A percentile compares a stretch with the other conserved stretches of the same genome.
Evolutionary conservation across 2,113 vertebrate genomes (phyloP).

Genomic region (Amphilophus citrinellus): DNA sequence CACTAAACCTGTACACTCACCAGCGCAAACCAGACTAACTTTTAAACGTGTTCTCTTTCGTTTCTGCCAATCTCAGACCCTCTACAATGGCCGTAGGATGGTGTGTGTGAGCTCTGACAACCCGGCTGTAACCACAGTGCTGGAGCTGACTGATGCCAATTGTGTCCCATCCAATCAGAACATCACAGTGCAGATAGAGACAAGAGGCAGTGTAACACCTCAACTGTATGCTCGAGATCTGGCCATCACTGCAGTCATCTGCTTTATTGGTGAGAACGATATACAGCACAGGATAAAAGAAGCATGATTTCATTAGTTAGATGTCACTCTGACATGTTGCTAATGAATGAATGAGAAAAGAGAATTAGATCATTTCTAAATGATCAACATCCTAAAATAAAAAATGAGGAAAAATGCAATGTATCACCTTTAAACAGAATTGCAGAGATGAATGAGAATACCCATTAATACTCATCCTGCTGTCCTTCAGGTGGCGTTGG

Average conservation of each 20-base stretch:
- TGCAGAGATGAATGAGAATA: neutral
- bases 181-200: slow-evolving; percentile 71
- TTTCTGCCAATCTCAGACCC: slow-evolving; percentile 31
- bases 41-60: neutral
- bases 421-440: neutral
- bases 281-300: neutral
- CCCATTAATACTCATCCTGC: neutral
- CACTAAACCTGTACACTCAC: rapidly evolving
- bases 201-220: slow-evolving; percentile 54
- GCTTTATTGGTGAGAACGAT: slow-evolving; percentile 83
- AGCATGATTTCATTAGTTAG: neutral
- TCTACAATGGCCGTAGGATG: slow-evolving; percentile 75
- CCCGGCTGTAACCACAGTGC: slow-evolving; percentile 62
- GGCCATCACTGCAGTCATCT: slow-evolving; percentile 81
- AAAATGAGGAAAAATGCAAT: neutral
- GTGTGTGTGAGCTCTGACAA: slow-evolving; percentile 71
- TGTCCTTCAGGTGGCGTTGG: slow-evolving; percentile 74
- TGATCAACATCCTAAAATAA: rapidly evolving
- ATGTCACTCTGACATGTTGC: neutral
- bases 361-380: neutral
- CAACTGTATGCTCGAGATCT: slow-evolving; percentile 78
- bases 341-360: neutral
- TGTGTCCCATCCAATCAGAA: slow-evolving; percentile 81
- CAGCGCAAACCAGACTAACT: neutral
- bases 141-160: slow-evolving; percentile 82